Base-by-base conservation (phyloP, 2,888 invertebrate species). In the Lasioglossum zephyrum region DNA sequence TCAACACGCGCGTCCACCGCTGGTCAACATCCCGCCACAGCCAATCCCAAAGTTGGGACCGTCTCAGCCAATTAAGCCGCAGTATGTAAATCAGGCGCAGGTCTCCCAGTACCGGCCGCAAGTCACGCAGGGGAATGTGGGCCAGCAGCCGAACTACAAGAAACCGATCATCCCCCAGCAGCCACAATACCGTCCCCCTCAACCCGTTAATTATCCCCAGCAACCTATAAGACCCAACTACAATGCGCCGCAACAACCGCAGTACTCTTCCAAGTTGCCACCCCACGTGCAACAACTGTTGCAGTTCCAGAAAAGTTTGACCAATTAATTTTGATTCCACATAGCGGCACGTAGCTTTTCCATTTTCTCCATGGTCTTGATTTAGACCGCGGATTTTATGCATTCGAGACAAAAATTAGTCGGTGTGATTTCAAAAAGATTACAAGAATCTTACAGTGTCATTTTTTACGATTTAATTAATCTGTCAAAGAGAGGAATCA, bases 1-100 rank as follows among this genome's bases (percentile, higher is more conserved):
- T 4, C 94, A 95, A 80, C 92, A 93, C 70, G 91, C 92, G 9
- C 93, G 93, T 4, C 92, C 94, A 13, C 94, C 95, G 0, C 79
- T 95, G n/a, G 92, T 94, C 1, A 92, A 93, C 31, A 87, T 95
- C 75, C 94, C 94, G 0, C 47, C 90, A 0, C 92, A 93, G 60
- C 91, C 92, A 16, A 84, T 89, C 9, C 92, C 94, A 4, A 91
- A 92, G n/a, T 77, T 94, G 5, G 89, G 88, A 0, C 81, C 90
- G 4, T 66, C 86, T 4, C 87, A 79, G 5, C 88, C 86, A 0
- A 60, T 39, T 8, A 49, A 77, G 9, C 87, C 92, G 1, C 92
- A 93, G 49, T 82, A 88, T 6, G 26, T 89, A 0, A 77, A 72
- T 1, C 91, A 90, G 36, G 49, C 83, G 0, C 91, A 91, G 49